phyloP scores from a whole-genome alignment of 2,888 invertebrate genomes.

The Agelastica alni region DNA sequence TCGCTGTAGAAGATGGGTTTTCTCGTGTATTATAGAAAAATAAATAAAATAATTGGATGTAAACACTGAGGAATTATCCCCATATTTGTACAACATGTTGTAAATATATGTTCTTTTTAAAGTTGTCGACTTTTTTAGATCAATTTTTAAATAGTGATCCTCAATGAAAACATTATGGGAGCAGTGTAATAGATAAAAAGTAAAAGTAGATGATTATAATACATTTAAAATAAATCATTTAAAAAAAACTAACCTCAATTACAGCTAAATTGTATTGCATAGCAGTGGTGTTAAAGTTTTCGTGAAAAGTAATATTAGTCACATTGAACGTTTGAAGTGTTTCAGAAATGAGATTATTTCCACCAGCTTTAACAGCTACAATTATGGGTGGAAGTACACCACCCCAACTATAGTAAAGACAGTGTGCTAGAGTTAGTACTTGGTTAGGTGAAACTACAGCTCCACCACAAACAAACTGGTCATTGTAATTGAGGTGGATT shows the following conservation, averaged over 20 bases:
- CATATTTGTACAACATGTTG: no score
- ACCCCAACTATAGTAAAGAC: constrained; percentile 33
- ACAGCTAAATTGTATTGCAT: constrained; percentile 29
- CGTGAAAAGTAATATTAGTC: constrained; percentile 25
- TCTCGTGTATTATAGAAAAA: no score
- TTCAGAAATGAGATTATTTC: constrained; percentile 12
- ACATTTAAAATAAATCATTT: no score
- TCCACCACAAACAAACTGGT: constrained; percentile 30
- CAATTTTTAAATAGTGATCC: no score
- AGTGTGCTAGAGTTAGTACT: constrained; percentile 29
- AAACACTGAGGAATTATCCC: no score
- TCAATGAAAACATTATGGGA: no score
- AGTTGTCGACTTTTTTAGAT: no score
- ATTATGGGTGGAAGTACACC: constrained; percentile 30
- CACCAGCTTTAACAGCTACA: constrained; percentile 26
- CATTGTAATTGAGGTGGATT: constrained; percentile 24
- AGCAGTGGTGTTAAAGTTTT: constrained; percentile 19
- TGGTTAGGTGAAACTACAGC: constrained; percentile 21
- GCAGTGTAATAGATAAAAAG: no score
- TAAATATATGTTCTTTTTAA: no score
- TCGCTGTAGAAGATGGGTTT: no score
- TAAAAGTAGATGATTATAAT: no score
- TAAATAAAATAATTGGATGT: no score
- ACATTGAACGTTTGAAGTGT: constrained; percentile 15
- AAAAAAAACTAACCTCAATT: constrained; percentile 24